Percentiles rank a stretch among this genome's conserved stretches.
These are phyloP conservation scores for Onychomys leucogaster DNA, from an alignment of 2,797 vertebrate genomes.

Conservation along the genomic window DNA sequence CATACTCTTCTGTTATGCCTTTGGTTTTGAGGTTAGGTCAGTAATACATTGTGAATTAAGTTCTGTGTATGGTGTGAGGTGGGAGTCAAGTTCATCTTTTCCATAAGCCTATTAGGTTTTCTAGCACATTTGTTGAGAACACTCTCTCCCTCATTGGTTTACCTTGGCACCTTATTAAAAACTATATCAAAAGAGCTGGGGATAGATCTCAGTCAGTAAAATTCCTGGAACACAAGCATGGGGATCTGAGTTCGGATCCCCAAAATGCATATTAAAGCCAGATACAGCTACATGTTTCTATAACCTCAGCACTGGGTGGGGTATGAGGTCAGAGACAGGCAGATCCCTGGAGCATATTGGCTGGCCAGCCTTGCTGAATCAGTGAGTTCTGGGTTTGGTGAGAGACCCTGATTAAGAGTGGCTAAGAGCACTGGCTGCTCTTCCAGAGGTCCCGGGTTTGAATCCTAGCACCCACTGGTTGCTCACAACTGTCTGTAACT, in stretches of 20 bases:
- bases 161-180: constrained; percentile 15
- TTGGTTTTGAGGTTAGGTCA: constrained; percentile 1
- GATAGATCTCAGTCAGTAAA: no score
- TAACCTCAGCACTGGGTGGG: neutral
- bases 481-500: neutral
- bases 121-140: constrained; percentile 41
- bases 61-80: neutral
- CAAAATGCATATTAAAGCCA: neutral
- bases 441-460: neutral
- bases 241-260: neutral
- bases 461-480: neutral
- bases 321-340: neutral
- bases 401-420: neutral
- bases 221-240: neutral
- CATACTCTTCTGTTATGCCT: neutral
- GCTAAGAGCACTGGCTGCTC: neutral
- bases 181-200: neutral
- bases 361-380: neutral
- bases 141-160: constrained; percentile 19
- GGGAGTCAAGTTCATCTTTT: neutral
- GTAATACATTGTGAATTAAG: neutral
- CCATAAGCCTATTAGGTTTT: neutral
- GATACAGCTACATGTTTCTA: neutral
- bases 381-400: neutral
- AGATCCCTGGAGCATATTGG: neutral